Percentiles rank a stretch among this genome's conserved stretches.
phyloP scores from a whole-genome alignment of 1,140 invertebrate species.

The Procambarus clarkii region DNA sequence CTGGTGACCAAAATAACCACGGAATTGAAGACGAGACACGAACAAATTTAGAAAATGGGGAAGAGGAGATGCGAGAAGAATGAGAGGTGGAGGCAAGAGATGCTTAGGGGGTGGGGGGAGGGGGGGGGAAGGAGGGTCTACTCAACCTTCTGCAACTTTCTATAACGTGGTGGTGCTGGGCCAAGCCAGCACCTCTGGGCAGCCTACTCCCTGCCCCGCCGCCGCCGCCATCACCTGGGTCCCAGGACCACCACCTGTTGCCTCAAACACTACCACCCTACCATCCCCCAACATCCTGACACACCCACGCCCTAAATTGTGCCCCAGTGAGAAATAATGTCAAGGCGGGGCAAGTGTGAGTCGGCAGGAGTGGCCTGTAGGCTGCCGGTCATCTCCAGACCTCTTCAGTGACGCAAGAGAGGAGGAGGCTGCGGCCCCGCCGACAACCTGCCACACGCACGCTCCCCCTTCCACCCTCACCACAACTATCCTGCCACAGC shows the following conservation, averaged over 20 bases:
- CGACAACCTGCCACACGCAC: not conserved
- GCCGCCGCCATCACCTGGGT: not conserved
- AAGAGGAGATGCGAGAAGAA: no score
- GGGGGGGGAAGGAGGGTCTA: not conserved
- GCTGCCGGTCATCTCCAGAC: not conserved
- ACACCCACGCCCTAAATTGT: not conserved
- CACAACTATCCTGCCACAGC: not conserved
- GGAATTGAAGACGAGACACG: no score
- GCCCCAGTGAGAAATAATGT: not conserved
- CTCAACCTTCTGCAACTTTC: slow-evolving; percentile 1
- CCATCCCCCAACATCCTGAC: not conserved
- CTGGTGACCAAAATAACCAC: no score
- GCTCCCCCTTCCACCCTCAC: not conserved
- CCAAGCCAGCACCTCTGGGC: not conserved
- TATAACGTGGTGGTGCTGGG: not conserved
- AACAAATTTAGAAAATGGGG: no score
- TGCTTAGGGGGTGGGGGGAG: not conserved
- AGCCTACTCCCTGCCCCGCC: not conserved
- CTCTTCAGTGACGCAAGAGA: not conserved
- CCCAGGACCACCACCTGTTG: not conserved
- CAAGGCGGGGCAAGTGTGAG: not conserved
- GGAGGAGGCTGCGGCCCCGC: not conserved
- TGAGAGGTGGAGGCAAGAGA: not conserved
- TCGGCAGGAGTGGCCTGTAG: not conserved
- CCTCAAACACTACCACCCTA: not conserved